phyloP scores from a whole-genome alignment of 2,113 vertebrate genomes.

The Mormyrus iriodes region DNA sequence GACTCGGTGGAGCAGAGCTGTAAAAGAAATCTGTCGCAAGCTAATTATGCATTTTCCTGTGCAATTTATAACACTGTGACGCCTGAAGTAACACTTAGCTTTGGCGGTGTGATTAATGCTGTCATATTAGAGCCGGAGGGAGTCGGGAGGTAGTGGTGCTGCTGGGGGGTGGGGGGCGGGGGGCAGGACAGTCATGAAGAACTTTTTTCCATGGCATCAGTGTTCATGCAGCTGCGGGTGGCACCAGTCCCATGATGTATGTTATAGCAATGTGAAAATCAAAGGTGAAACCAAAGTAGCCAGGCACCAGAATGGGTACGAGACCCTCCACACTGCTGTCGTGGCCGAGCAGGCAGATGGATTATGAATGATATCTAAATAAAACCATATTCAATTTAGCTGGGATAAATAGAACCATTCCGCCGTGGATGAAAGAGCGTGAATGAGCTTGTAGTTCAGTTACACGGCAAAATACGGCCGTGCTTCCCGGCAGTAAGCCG shows the following conservation, averaged over 20 bases:
- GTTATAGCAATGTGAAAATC: conserved; percentile 64
- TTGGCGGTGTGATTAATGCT: conserved; percentile 58
- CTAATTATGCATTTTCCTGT: conserved; percentile 54
- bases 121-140: conserved; percentile 44
- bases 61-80: conserved; percentile 56
- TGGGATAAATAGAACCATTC: not conserved
- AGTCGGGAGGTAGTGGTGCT: not conserved
- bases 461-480: not conserved
- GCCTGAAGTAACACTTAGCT: conserved; percentile 57
- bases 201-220: conserved; percentile 49
- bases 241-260: conserved; percentile 48
- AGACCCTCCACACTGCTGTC: not conserved
- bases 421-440: not conserved
- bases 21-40: conserved; percentile 53
- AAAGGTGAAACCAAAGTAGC: too few species aligned
- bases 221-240: conserved; percentile 38
- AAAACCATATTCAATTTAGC: not conserved
- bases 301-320: not conserved
- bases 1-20: conserved; percentile 42
- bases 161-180: conserved; percentile 29
- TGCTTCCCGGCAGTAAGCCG: not conserved
- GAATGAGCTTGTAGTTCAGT: not conserved
- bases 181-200: conserved; percentile 41
- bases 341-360: not conserved
- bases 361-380: not conserved